Evolutionary conservation across 2,113 vertebrate genomes (phyloP), one percentile per base, ranked within the genome.

Genomic region (Oophaga pumilio): DNA sequence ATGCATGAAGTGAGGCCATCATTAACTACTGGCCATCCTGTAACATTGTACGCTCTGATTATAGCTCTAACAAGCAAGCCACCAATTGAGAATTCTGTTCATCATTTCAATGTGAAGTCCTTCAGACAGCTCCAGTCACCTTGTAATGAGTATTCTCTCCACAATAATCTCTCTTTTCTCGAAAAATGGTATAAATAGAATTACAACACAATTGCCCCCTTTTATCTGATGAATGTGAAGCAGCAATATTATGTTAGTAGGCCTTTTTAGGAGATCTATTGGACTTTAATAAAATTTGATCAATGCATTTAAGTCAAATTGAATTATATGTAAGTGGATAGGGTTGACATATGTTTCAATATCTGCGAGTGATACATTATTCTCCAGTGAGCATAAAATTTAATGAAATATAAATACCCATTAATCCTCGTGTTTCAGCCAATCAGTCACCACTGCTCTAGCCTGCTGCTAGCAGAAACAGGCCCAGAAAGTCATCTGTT

Each of bases 401-500:
- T 97, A 97, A 98, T 98, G 96, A 97, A 98, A 98, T 97, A 97
- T 97, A 98, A 99, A 98, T 98, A 97, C 95, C 96, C 96, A 98
- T 99, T 98, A 97, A 97, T 97, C 96, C 96, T 97, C 95, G 92
- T 94, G 94, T 97, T 97, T 97, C 96, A 95, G 93, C 94, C 95
- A 95, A 96, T 97, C 96, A 96, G 94, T 97, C 95, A 97, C 91
- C 92, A 60, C 91, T 88, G 94, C 92, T 95, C 91, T 92, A 93
- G 95, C 95, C 96, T 95, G 95, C 96, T 97, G 95, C 93, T 96
- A 94, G 93, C 93, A 92, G 94, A 94, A 94, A 93, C 94, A 89
- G 94, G 93, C 93, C 94, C 93, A 95, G 95, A 95, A 95, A 96
- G 93, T 97, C 95, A 96, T 96, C 96, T 97, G 97, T 95, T 96